phyloP scores from a whole-genome alignment of 2,113 vertebrate species.

The Neogobius melanostomus region DNA sequence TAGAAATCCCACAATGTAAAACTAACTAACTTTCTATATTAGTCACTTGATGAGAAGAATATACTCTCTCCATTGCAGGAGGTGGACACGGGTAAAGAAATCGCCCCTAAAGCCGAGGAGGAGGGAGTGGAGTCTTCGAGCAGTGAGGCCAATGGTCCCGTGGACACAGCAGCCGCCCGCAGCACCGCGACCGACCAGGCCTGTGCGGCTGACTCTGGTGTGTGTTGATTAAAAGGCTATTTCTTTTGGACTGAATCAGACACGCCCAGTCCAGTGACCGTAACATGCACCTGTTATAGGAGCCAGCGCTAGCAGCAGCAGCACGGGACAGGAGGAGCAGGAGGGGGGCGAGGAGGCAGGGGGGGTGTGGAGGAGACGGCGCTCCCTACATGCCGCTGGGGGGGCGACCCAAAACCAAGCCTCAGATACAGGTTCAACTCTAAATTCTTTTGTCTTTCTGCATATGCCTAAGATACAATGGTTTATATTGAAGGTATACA shows the following conservation, averaged over 20 bases:
- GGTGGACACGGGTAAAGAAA: slow-evolving; percentile 44
- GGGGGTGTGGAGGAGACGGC: slow-evolving; percentile 87
- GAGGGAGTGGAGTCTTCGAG: slow-evolving; percentile 61
- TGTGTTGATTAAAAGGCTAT: slow-evolving; percentile 1
- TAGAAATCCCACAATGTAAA: too few relatives aligned
- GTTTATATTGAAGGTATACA: too few relatives aligned
- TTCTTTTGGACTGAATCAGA: not conserved
- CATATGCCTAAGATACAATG: too few relatives aligned
- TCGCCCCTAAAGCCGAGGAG: slow-evolving; percentile 66
- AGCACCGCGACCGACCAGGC: slow-evolving; percentile 8
- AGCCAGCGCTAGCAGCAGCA: slow-evolving; percentile 37
- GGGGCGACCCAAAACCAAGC: slow-evolving; percentile 76
- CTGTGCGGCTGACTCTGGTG: slow-evolving; percentile 59
- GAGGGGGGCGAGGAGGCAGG: slow-evolving; percentile 62
- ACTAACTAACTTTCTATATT: not conserved
- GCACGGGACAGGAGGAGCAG: slow-evolving; percentile 32
- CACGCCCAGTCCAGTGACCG: not conserved
- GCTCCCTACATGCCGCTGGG: slow-evolving; percentile 74
- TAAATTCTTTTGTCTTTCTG: too few relatives aligned
- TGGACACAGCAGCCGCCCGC: slow-evolving; percentile 23
- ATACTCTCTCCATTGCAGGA: slow-evolving; percentile 42
- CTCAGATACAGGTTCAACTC: slow-evolving; percentile 13
- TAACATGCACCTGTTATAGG: slow-evolving; percentile 8
- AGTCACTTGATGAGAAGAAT: not conserved
- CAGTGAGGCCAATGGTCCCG: slow-evolving; percentile 73